Evolutionary conservation across 2,797 vertebrate species (phyloP).

Genomic region (Mustela erminea): DNA sequence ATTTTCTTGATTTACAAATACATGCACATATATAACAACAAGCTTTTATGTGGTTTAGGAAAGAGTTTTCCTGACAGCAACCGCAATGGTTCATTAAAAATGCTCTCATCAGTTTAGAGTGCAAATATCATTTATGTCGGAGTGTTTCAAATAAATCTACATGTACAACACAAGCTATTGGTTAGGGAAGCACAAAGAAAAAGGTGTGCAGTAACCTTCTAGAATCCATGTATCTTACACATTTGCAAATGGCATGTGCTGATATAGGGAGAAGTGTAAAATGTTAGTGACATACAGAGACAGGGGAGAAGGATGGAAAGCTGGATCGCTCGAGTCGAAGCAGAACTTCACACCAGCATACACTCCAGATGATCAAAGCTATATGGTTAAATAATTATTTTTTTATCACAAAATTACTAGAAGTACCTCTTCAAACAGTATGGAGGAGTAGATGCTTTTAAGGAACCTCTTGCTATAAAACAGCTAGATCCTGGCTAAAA

Average conservation of each 20-base stretch:
- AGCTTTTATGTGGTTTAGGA: not conserved
- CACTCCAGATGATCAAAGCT: not conserved
- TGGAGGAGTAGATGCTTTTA: not conserved
- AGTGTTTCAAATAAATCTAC: not conserved
- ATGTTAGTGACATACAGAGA: not conserved
- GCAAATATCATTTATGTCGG: not conserved
- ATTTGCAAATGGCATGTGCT: not conserved
- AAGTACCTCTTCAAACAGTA: not conserved
- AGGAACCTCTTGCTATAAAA: not conserved
- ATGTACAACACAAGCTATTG: not conserved
- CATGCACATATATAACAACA: not conserved
- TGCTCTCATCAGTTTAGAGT: not conserved
- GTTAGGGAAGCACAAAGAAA: not conserved
- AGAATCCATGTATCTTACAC: not conserved
- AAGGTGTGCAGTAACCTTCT: not conserved
- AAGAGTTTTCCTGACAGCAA: not conserved
- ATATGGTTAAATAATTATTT: not conserved
- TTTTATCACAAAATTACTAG: not conserved
- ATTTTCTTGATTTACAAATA: constrained; percentile 44
- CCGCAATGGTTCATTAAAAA: constrained; percentile 26
- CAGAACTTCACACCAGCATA: not conserved
- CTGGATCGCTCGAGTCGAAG: not conserved
- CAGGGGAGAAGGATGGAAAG: not conserved
- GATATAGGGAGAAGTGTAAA: not conserved
- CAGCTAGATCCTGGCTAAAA: not conserved